Base-by-base conservation (phyloP, 2,113 vertebrate species). In the Cyprinodon variegatus region DNA sequence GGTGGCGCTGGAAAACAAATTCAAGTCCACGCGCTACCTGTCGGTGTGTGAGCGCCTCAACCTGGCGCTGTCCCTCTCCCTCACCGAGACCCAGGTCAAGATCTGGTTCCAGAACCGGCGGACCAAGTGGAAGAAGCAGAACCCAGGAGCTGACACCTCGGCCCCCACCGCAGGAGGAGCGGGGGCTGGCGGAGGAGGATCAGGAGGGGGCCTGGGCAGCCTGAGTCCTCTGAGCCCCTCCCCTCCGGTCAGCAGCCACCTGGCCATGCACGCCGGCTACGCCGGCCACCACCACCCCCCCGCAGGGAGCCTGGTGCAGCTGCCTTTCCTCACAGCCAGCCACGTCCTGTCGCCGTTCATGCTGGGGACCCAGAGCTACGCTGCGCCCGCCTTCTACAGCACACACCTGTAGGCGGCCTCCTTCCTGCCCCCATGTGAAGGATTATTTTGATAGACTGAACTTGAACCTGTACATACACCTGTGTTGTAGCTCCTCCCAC, bases 81-180 rank as follows among this genome's bases (percentile, higher is more conserved):
- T 97, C 79, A 97, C 96, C 0, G 96, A 97, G 92, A 97, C 96
- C 22, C 96, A 97, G 90, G 96, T 97, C 60, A 97, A 97, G 92
- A 97, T 97, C 89, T 97, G 96, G 96, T 97, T 97, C 91, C 96
- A 97, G 93, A 97, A 97, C 88, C 95, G 96, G 22, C 92, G 97
- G 77, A 98, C 97, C 89, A 98, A 98, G 93, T 97, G 96, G 96
- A 97, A 98, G 95, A 98, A 98, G 86, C 96, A 97, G 87, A 98
- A 98, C 85, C 97, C 97, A 0, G 97, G 97, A 0, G 97, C 97
- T 0, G 97, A 97, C 91, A 97, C 97, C 0, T 97, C 96, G 4
- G 96, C 96, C 12, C 96, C 96, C 3, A 95, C 95, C 0, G 17
- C 50, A 0, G 50, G 95, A 0, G 92, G 91, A 4, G 88, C 90